Evolutionary conservation across 37 sponge, comb jelly and placozoan genomes (phyloP), one percentile per base, ranked within the genome.

Genomic region (Axinella damicornis): DNA sequence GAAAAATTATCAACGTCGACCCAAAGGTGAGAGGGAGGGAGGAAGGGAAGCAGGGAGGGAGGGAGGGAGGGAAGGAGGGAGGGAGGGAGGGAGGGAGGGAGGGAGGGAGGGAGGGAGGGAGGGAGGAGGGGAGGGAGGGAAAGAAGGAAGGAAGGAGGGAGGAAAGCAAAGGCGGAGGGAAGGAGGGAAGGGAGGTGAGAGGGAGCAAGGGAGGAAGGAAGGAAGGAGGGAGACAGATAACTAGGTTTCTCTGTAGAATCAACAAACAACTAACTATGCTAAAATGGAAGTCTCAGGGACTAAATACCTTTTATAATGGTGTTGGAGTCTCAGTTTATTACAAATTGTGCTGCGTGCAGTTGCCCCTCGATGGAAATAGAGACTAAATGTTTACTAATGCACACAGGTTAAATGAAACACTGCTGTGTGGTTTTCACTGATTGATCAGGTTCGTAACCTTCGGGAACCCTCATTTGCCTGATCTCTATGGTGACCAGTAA

Each of bases 1-100:
- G 98, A 38, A 98, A 98, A 56, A 93, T 95, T 14, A 74, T 98
- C 68, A 88, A 90, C 31, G 98, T 98, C 0, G 98, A 98, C 52
- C 98, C 98, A 57, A 95, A 98, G 90, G 90, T 84, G 63, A 20
- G 72, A 27, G 32, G 54, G 18, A 24, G 41, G 52, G n/a, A 39
- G 70, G 70, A 36, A 14, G 55, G 18, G 25, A 13, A 9, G 22
- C 37, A 34, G 71, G 53, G 74, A 73, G 74, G 53, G 74, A 73
- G 74, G 53, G 74, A 73, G 74, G 53, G 74, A 73, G 74, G 53
- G 74, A 73, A 55, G 53, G 74, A 73, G 74, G 25, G 74, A 73
- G 74, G 53, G 74, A 73, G 74, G 53, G 74, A 73, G 74, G 53
- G 74, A 73, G 74, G 53, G 74, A 73, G 74, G 53, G 30, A 73